phyloP scores from a whole-genome alignment of 2,797 vertebrate species.

The Falco cherrug region DNA sequence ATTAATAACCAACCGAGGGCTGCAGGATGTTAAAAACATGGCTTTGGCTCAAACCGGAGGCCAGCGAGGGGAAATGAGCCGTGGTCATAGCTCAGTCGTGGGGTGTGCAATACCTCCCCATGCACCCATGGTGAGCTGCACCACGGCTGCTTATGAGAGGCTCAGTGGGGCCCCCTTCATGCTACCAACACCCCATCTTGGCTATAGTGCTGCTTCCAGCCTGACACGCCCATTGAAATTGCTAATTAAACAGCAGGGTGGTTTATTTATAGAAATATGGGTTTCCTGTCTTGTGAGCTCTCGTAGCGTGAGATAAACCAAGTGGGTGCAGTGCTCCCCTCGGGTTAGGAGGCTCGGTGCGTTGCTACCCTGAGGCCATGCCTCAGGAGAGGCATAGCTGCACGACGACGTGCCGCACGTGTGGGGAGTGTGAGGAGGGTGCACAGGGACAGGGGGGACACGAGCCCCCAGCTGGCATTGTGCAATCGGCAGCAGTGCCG shows the following conservation, averaged over 20 bases:
- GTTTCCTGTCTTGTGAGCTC: neutral
- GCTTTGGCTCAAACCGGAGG: neutral
- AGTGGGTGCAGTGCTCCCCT: neutral
- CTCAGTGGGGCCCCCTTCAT: neutral
- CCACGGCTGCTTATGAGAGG: rapidly evolving
- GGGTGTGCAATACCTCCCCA: neutral
- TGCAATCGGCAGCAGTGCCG: rapidly evolving
- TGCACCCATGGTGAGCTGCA: rapidly evolving
- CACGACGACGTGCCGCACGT: rapidly evolving
- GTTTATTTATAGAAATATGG: neutral
- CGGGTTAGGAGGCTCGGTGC: rapidly evolving
- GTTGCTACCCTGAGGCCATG: rapidly evolving
- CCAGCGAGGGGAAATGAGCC: neutral
- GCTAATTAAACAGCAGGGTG: neutral
- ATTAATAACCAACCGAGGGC: neutral
- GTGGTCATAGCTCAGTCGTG: rapidly evolving
- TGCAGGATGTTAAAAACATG: rapidly evolving
- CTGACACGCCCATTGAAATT: neutral
- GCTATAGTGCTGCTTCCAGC: neutral
- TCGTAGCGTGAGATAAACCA: rapidly evolving
- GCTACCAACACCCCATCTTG: neutral
- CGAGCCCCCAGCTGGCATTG: rapidly evolving
- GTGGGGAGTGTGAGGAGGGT: neutral
- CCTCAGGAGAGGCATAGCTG: neutral
- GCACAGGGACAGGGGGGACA: neutral